Base-by-base conservation (phyloP, 2,797 vertebrate species). In the Serranus cabrilla region DNA sequence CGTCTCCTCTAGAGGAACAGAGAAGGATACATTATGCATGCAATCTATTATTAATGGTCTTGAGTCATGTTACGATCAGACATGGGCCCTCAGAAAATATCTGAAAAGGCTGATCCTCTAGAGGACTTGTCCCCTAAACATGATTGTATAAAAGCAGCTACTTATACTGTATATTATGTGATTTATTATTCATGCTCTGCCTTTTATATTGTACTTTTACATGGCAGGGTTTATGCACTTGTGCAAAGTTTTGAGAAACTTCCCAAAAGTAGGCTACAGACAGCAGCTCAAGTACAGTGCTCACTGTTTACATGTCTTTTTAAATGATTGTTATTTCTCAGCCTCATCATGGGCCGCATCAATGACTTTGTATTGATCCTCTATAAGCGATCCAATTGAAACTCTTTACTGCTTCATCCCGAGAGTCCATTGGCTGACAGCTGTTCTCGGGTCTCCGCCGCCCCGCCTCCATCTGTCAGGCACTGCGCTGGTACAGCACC, bases 41-140 rank as follows among this genome's bases (percentile, higher is more conserved):
- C 67, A 62, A 93, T 95, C 91, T 89, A 95, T 95, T 94, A 95
- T 95, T 95, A 85, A 96, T 94, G 87, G 61, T 78, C 74, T 82
- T 90, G 94, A 93, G 87, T 96, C 94, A 88, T 93, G 91, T 95
- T 95, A 93, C 95, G 75, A 89, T 89, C 79, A 90, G 85, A 89
- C 89, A 78, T 88, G 60, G 81, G 71, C 60, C 81, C 75, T 77
- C 50, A 83, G 84, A 91, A 90, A 85, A 88, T 73, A 83, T 81
- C 50, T 71, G 56, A 63, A 88, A 64, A 71, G 77, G 58, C 74
- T 31, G 54, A 74, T 74, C 61, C 74, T 69, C 69, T 43, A 40
- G 73, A 21, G 52, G 54, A 77, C 55, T 46, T 50, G 72, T 86
- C 56, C 70, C 65, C 57, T 66, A 52, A 69, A 90, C 67, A 65